A percentile compares a stretch with the other conserved stretches of the same genome.
Conservation (phyloP, 23 tunicate species). For the Corella eumyota region DNA sequence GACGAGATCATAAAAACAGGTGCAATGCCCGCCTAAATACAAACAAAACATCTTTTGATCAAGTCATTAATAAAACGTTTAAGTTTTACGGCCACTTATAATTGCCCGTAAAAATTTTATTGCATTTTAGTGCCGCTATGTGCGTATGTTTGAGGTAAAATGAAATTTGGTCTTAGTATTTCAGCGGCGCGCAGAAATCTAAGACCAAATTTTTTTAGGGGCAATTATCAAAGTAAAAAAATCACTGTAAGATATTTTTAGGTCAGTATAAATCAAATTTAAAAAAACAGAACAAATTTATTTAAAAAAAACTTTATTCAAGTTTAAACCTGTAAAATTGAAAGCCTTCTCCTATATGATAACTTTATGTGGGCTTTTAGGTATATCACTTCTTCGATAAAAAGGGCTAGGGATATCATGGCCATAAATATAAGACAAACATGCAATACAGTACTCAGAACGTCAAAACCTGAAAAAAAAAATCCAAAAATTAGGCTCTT, state of each 20-base stretch:
- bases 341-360: constrained; percentile 48
- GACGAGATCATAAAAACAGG: constrained; percentile 62
- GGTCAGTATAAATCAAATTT: too few relatives aligned
- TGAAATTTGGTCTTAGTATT: too few relatives aligned
- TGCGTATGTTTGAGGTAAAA: too few relatives aligned
- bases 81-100: neutral
- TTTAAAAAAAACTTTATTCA: too few relatives aligned
- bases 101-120: neutral
- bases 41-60: neutral
- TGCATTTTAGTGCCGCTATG: neutral
- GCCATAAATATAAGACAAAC: constrained; percentile 53
- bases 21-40: constrained; percentile 74
- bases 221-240: too few relatives aligned
- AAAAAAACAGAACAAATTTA: too few relatives aligned
- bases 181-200: too few relatives aligned
- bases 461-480: constrained; percentile 38
- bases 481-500: too few relatives aligned
- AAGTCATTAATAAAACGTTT: neutral
- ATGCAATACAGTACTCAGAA: constrained; percentile 22
- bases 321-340: constrained; percentile 52
- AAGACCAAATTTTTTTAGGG: too few relatives aligned
- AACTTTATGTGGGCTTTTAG: constrained; percentile 40
- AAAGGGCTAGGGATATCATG: constrained; percentile 40
- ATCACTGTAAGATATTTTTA: too few relatives aligned
- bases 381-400: constrained; percentile 68